These are phyloP conservation scores for Platyscapa corneri DNA, from an alignment of 1,140 invertebrate genomes.

Conservation along the genomic window DNA sequence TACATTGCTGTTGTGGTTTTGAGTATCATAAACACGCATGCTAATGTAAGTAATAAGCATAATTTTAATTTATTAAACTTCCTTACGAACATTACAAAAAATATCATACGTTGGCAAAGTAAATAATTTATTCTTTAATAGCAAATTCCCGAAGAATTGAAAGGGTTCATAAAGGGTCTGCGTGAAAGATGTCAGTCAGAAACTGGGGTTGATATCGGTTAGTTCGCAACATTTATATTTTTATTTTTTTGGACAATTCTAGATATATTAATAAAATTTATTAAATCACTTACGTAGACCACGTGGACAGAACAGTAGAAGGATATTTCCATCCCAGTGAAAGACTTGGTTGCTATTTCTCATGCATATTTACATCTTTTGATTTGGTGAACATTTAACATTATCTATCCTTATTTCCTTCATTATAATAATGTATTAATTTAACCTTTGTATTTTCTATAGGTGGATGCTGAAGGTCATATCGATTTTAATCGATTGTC, in stretches of 20 bases:
- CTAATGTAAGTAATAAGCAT: slow-evolving; percentile 12
- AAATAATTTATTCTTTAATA: background rate
- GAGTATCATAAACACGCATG: background rate
- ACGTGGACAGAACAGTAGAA: slow-evolving; percentile 43
- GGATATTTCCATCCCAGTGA: slow-evolving; percentile 54
- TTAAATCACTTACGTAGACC: slow-evolving; percentile 37
- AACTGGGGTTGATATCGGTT: slow-evolving; percentile 50
- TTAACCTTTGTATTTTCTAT: background rate
- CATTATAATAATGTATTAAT: background rate
- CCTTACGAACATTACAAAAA: too few relatives aligned
- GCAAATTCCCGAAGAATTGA: slow-evolving; percentile 41
- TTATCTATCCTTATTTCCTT: background rate
- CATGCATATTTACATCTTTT: slow-evolving; percentile 65
- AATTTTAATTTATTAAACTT: background rate
- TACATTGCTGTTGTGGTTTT: background rate
- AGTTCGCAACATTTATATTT: background rate
- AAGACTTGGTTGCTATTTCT: slow-evolving; percentile 68
- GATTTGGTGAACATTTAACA: slow-evolving; percentile 46
- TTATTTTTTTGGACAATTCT: background rate
- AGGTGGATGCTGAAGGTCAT: slow-evolving; percentile 59
- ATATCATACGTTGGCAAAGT: too few relatives aligned
- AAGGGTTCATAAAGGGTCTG: background rate
- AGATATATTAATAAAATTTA: background rate
- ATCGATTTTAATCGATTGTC: slow-evolving; percentile 65
- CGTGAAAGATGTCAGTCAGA: slow-evolving; percentile 44